Percentiles rank a stretch among this genome's conserved stretches.
These are phyloP conservation scores for Nudaria mundana DNA, from an alignment of 2,888 invertebrate species.

Conservation along the genomic window DNA sequence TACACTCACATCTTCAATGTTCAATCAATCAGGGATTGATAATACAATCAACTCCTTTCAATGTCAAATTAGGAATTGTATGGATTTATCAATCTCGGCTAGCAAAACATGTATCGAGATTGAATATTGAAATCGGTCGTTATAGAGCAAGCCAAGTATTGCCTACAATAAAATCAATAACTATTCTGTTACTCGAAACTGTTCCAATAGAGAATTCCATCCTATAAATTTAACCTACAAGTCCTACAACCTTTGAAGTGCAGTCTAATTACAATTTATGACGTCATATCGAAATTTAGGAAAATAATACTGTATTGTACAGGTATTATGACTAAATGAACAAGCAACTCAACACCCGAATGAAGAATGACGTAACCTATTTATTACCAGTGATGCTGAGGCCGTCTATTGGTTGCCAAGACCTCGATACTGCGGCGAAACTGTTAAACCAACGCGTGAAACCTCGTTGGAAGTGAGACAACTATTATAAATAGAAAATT, in stretches of 20 bases:
- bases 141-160: no score
- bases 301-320: slow-evolving; percentile 3
- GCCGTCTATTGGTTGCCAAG: slow-evolving; percentile 46
- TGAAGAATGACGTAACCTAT: slow-evolving; percentile 16
- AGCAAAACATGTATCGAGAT: no score
- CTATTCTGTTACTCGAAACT: no score
- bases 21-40: no score
- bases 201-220: neutral
- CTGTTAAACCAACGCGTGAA: slow-evolving; percentile 39
- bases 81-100: no score
- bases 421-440: slow-evolving; percentile 37
- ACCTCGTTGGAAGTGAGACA: slow-evolving; percentile 41
- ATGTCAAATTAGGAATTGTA: no score
- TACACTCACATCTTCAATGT: no score
- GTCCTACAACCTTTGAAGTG: no score
- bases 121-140: no score
- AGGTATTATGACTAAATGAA: slow-evolving; percentile 11
- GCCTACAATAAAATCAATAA: no score
- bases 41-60: no score
- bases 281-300: slow-evolving; percentile 1
- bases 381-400: slow-evolving; percentile 21
- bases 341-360: slow-evolving; percentile 23
- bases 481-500: slow-evolving; percentile 62
- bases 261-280: neutral
- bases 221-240: no score